phyloP scores from a whole-genome alignment of 2,113 vertebrate genomes.

The Cyphomyrus plagiostoma region DNA sequence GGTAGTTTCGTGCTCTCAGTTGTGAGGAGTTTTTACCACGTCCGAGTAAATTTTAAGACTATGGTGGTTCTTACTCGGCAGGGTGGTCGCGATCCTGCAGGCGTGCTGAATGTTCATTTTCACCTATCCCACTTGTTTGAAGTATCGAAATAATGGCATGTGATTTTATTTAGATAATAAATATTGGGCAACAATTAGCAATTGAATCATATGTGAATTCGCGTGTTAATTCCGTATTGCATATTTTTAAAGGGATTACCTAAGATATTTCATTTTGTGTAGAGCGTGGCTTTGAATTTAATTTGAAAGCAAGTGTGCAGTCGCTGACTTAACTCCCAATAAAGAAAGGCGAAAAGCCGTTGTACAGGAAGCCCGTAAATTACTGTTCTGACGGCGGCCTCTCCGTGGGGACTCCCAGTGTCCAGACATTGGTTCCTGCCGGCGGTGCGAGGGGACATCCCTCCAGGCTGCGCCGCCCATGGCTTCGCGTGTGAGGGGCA shows the following conservation, averaged over 20 bases:
- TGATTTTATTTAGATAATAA: background rate
- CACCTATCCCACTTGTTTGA: background rate
- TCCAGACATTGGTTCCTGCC: conserved; percentile 97
- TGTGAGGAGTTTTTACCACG: background rate
- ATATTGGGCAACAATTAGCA: background rate
- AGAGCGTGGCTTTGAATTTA: background rate
- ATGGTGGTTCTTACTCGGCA: background rate
- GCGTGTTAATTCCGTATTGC: background rate
- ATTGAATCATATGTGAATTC: background rate
- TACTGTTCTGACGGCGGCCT: background rate
- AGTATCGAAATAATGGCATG: background rate
- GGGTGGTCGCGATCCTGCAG: background rate
- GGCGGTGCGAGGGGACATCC: conserved; percentile 94
- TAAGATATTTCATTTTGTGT: background rate
- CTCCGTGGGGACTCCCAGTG: conserved; percentile 52
- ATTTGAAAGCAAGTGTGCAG: background rate
- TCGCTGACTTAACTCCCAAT: background rate
- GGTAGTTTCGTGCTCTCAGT: background rate
- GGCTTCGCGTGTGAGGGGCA: conserved; percentile 93
- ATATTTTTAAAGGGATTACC: background rate
- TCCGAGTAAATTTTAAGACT: background rate
- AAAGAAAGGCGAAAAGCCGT: background rate
- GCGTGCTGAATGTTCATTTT: background rate
- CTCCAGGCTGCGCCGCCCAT: conserved; percentile 91
- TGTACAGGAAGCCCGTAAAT: background rate